Evolutionary conservation across 2,113 vertebrate species (phyloP), one percentile per base, ranked within the genome.

Genomic region (Nothocercus nigrocapillus): DNA sequence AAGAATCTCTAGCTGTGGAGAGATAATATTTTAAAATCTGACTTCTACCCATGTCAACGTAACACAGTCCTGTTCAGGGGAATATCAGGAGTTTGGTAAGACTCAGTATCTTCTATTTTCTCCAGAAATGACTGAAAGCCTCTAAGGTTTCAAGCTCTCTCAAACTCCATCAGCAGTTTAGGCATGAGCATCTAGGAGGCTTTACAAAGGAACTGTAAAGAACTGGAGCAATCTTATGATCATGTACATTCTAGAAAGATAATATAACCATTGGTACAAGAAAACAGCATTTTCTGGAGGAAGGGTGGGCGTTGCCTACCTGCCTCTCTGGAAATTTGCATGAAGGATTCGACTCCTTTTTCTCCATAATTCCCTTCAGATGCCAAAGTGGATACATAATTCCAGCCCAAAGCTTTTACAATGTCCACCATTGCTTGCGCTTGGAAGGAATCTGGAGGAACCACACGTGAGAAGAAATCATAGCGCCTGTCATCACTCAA

Each of bases 351-450:
- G 63, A 99, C 99, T 75, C 99, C 99, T 96, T 99, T 99, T 97
- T 99, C 99, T 68, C 99, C 99, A 38, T 99, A 99, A 97, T 99
- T 99, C 95, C 99, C 99, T 98, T 99, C 99, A 6, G 99, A 99
- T 49, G 99, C 99, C 30, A 99, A 94, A 21, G 99, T 99, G 86
- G 99, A 99, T 84, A 99, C 99, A n/a, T 99, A 99, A 86, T 98
- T 99, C 99, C 99, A 99, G 72, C 99, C 98, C 96, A 99, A 97
- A 51, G 98, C 98, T 96, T 98, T 99, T 89, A 99, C 99, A 38
- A 99, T 99, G 97, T 99, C 99, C 97, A 99, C 99, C 99, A 99
- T 99, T 80, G 99, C 99, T 97, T 99, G 99, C 63, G 99, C 99
- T 98, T 99, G 99, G 97, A 99, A 99, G 49, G 99, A 99, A 96